These are phyloP conservation scores for Macrobrachium rosenbergii DNA, from an alignment of 1,140 invertebrate genomes.

Conservation along the genomic window DNA sequence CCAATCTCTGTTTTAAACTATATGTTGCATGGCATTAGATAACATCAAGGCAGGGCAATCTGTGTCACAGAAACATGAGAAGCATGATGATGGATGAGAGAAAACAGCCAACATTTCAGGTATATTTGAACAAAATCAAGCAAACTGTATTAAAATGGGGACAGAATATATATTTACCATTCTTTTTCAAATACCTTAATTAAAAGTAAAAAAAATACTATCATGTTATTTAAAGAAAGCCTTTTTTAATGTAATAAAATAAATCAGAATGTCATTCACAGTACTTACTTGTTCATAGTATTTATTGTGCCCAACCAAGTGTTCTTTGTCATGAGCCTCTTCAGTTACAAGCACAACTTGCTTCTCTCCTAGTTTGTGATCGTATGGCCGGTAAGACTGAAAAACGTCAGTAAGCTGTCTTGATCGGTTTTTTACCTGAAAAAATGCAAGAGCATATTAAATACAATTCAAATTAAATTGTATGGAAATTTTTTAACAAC, in stretches of 20 bases:
- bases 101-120: too few relatives aligned
- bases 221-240: slow-evolving; percentile 8
- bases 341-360: slow-evolving; percentile 93
- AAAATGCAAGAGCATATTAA: neutral
- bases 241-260: neutral
- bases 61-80: too few relatives aligned
- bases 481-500: slow-evolving; percentile 16
- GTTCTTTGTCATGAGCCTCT: slow-evolving; percentile 88
- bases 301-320: slow-evolving; percentile 96
- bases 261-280: neutral
- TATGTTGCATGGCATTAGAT: too few relatives aligned
- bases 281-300: slow-evolving; percentile 88
- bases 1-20: too few relatives aligned
- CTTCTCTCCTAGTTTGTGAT: slow-evolving; percentile 80
- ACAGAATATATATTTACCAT: too few relatives aligned
- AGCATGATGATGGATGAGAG: too few relatives aligned
- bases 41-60: too few relatives aligned
- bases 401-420: slow-evolving; percentile 92
- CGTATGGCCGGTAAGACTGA: slow-evolving; percentile 90
- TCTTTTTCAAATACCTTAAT: too few relatives aligned
- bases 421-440: slow-evolving; percentile 88
- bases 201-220: neutral
- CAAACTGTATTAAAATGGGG: too few relatives aligned
- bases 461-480: neutral
- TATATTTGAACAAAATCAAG: too few relatives aligned